Conservation (phyloP, 2,888 invertebrate species). For the Amphipoea lucens region DNA sequence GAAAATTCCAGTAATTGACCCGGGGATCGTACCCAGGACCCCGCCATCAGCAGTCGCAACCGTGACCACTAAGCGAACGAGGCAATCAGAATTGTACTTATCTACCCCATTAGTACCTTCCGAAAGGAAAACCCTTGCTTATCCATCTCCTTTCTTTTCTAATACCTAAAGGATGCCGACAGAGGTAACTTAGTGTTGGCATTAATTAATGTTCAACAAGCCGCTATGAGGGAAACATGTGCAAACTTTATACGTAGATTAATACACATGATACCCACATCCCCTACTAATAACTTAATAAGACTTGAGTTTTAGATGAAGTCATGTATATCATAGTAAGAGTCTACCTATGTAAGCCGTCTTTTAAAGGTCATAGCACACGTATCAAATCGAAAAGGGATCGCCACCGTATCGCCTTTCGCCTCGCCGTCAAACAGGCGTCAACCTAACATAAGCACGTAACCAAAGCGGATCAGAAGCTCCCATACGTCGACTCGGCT, state of each 20-base stretch:
- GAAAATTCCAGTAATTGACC: not conserved
- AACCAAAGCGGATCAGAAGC: too few relatives aligned
- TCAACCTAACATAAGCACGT: too few relatives aligned
- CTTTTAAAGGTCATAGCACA: not conserved
- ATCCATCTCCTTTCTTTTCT: not conserved
- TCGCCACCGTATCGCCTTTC: too few relatives aligned
- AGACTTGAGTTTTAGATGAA: not conserved
- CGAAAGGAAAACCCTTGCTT: not conserved
- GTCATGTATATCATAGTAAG: not conserved
- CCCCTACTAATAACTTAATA: not conserved
- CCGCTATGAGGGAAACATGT: constrained; percentile 18
- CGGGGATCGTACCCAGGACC: not conserved
- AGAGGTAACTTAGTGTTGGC: constrained; percentile 28
- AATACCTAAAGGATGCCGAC: not conserved
- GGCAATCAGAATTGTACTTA: not conserved
- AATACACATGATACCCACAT: constrained; percentile 19
- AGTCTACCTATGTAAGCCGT: not conserved
- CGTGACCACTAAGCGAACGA: not conserved
- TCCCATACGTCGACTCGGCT: too few relatives aligned
- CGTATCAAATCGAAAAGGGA: too few relatives aligned
- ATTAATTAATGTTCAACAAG: constrained; percentile 46
- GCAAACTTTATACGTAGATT: constrained; percentile 32
- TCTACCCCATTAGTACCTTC: not conserved
- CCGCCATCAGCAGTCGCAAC: not conserved
- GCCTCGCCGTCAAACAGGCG: too few relatives aligned